Percentiles rank a stretch among this genome's conserved stretches.
These are phyloP conservation scores for Linyphia triangularis DNA, from an alignment of 2,888 invertebrate species.

Conservation along the genomic window DNA sequence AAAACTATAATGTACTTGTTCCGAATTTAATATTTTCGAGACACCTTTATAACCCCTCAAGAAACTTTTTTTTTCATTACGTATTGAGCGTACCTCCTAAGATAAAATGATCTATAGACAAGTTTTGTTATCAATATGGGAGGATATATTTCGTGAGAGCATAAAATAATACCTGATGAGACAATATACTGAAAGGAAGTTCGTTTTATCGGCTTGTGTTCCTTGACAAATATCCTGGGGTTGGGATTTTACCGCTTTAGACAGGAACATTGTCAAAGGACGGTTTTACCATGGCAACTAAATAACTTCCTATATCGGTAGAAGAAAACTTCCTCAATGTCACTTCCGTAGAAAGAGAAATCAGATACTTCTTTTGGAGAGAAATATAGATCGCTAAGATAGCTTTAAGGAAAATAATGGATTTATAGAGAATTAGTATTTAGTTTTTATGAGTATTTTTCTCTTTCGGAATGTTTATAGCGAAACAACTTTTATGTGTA, in stretches of 20 bases:
- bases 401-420: not conserved
- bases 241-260: slow-evolving; percentile 23
- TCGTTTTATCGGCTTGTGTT: slow-evolving; percentile 21
- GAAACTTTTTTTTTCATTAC: no score
- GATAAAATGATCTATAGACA: not conserved
- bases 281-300: slow-evolving; percentile 4
- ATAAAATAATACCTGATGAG: slow-evolving; percentile 35
- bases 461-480: no score
- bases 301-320: slow-evolving; percentile 13
- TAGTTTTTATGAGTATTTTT: not conserved
- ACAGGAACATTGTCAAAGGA: not conserved
- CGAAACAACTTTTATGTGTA: no score
- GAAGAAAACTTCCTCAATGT: slow-evolving; percentile 3
- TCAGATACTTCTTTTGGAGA: slow-evolving; percentile 14
- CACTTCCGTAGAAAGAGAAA: slow-evolving; percentile 15
- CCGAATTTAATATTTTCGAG: no score
- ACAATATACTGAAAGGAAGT: slow-evolving; percentile 28
- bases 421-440: not conserved
- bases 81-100: no score
- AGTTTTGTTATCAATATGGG: no score
- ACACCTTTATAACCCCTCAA: no score
- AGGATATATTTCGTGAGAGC: not conserved
- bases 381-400: not conserved
- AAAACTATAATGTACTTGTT: no score
- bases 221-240: slow-evolving; percentile 31